phyloP scores from a whole-genome alignment of 2,113 vertebrate genomes.

The Xyliphius kryptos region DNA sequence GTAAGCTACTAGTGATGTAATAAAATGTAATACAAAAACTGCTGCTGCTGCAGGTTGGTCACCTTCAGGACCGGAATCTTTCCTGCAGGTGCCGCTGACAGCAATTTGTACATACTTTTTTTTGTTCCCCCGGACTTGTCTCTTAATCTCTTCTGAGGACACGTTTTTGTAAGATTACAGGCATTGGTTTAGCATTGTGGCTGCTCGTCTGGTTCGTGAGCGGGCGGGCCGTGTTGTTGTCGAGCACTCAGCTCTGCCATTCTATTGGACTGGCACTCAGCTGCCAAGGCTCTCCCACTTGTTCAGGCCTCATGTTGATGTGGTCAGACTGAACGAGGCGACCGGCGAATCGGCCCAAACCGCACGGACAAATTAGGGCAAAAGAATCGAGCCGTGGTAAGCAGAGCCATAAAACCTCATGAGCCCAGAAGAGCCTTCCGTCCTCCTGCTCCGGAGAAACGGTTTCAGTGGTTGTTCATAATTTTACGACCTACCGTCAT shows the following conservation, averaged over 20 bases:
- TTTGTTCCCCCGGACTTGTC: no score
- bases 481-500: not conserved
- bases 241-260: slow-evolving; percentile 12
- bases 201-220: not conserved
- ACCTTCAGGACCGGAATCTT: no score
- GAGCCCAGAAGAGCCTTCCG: not conserved
- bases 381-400: not conserved
- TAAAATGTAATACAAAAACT: no score
- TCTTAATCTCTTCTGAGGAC: no score
- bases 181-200: not conserved
- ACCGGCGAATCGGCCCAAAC: slow-evolving; percentile 19
- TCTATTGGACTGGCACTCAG: not conserved
- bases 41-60: no score
- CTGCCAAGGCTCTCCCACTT: slow-evolving; percentile 17
- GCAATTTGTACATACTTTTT: no score
- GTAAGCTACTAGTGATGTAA: no score
- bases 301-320: slow-evolving; percentile 14
- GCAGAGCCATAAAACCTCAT: slow-evolving; percentile 17
- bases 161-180: no score
- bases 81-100: no score
- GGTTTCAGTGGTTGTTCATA: no score
- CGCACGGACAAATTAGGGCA: slow-evolving; percentile 14
- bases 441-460: not conserved
- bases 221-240: not conserved
- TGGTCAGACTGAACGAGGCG: slow-evolving; percentile 19